A percentile compares a stretch with the other conserved stretches of the same genome.
These are phyloP conservation scores for Apocheima hispidaria DNA, from an alignment of 2,888 invertebrate species.

Conservation along the genomic window DNA sequence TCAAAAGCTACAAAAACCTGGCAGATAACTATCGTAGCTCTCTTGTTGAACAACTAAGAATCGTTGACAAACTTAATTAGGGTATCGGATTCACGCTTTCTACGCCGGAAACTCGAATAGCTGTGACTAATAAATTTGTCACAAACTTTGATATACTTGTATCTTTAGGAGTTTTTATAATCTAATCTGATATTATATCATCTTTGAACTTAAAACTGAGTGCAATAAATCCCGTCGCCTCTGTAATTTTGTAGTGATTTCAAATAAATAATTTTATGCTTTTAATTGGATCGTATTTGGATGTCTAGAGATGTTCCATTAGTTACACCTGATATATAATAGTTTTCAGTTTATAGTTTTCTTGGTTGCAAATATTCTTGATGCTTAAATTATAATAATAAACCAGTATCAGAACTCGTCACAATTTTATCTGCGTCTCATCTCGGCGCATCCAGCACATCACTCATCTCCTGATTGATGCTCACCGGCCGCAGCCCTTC, in stretches of 20 bases:
- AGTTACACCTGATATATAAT: too few species aligned
- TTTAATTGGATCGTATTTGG: too few species aligned
- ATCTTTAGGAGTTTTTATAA: conserved; percentile 9
- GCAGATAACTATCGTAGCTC: neutral
- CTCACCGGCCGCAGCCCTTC: conserved; percentile 61
- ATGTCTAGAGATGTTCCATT: too few species aligned
- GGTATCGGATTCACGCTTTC: conserved; percentile 42
- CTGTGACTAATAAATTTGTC: conserved; percentile 58
- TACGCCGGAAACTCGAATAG: conserved; percentile 43
- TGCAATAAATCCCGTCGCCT: too few species aligned
- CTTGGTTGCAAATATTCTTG: too few species aligned
- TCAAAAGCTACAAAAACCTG: neutral
- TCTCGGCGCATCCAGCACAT: conserved; percentile 33
- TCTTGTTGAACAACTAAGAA: conserved; percentile 2
- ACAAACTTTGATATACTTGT: conserved; percentile 41
- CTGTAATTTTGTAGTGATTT: too few species aligned
- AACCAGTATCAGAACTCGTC: conserved; percentile 17
- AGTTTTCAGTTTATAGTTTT: too few species aligned
- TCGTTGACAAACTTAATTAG: conserved; percentile 48
- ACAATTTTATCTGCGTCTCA: conserved; percentile 13
- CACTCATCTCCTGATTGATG: conserved; percentile 61
- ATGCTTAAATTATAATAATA: too few species aligned
- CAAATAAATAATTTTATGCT: too few species aligned
- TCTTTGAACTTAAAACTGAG: too few species aligned
- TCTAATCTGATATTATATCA: neutral